Evolutionary conservation across 2,113 vertebrate genomes (phyloP).

Genomic region (Colistium nudipinnis): DNA sequence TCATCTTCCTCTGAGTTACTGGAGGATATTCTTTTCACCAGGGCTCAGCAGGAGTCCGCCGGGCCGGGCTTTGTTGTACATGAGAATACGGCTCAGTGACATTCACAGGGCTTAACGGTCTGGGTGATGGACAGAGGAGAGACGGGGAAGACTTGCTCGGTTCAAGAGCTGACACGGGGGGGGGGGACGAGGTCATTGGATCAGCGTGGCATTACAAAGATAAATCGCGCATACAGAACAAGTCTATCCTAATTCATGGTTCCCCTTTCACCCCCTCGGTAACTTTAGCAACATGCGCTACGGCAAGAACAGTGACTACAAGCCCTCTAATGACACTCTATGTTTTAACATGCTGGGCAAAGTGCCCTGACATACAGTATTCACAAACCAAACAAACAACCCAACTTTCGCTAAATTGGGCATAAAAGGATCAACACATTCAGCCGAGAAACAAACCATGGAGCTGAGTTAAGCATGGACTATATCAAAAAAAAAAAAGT

Average conservation of each 20-base stretch:
- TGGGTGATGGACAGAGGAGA: slow-evolving; percentile 23
- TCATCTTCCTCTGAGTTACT: slow-evolving; percentile 55
- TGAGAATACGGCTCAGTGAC: slow-evolving; percentile 57
- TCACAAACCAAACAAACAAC: slow-evolving; percentile 26
- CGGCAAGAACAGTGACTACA: too few species aligned
- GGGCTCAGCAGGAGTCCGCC: slow-evolving; percentile 1
- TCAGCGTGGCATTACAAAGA: slow-evolving; percentile 21
- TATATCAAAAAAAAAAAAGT: slow-evolving; percentile 25
- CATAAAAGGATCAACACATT: slow-evolving; percentile 46
- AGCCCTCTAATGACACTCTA: neutral
- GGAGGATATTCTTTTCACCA: slow-evolving; percentile 38
- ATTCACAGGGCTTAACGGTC: slow-evolving; percentile 43
- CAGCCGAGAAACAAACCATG: slow-evolving; percentile 21
- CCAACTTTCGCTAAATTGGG: slow-evolving; percentile 4
- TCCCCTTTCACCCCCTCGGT: too few species aligned
- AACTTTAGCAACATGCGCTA: too few species aligned
- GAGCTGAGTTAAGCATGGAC: slow-evolving; percentile 30
- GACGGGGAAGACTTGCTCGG: slow-evolving; percentile 10
- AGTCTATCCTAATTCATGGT: slow-evolving; percentile 34
- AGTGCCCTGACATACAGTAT: slow-evolving; percentile 7
- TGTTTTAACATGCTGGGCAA: slow-evolving; percentile 18
- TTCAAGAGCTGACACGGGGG: slow-evolving; percentile 21
- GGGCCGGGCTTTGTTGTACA: slow-evolving; percentile 31
- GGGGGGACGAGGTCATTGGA: slow-evolving; percentile 36
- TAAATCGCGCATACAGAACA: slow-evolving; percentile 29